These are phyloP conservation scores for Drosophila bipectinata DNA, from an alignment of 1,140 invertebrate genomes.

Conservation along the genomic window DNA sequence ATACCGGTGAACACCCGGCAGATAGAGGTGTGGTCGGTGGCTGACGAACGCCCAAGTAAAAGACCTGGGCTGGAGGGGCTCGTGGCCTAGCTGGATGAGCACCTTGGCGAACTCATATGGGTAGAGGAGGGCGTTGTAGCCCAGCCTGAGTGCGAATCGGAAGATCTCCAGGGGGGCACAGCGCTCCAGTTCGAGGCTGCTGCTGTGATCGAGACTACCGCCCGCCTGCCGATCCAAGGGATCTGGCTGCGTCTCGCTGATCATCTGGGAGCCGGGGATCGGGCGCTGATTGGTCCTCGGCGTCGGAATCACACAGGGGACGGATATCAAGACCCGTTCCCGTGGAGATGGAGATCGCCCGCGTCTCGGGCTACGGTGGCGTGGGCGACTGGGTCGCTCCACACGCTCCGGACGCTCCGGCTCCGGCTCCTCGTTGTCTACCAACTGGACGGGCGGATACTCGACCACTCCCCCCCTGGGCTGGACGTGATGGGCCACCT, in stretches of 20 bases:
- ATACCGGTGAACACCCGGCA: conserved; percentile 55
- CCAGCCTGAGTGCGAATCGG: conserved; percentile 49
- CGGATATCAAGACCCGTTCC: background rate
- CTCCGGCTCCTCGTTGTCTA: background rate
- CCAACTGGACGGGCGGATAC: background rate
- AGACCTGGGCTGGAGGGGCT: conserved; percentile 27
- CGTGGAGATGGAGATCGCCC: background rate
- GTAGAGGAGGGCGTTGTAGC: conserved; percentile 38
- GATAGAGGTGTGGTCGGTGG: conserved; percentile 2
- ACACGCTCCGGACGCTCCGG: background rate
- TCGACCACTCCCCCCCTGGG: background rate
- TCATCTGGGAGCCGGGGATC: background rate
- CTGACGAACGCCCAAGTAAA: conserved; percentile 18
- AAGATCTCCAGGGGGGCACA: background rate
- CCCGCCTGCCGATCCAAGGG: too few relatives aligned
- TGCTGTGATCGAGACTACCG: background rate
- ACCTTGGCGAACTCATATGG: conserved; percentile 59
- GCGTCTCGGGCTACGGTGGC: background rate
- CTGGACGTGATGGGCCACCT: background rate
- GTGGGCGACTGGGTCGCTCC: background rate
- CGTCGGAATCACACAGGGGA: background rate
- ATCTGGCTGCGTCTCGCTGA: background rate
- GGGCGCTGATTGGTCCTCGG: background rate
- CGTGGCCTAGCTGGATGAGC: conserved; percentile 59
- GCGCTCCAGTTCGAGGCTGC: background rate